phyloP scores from a whole-genome alignment of 2,113 vertebrate species.

The Corythoichthys intestinalis region DNA sequence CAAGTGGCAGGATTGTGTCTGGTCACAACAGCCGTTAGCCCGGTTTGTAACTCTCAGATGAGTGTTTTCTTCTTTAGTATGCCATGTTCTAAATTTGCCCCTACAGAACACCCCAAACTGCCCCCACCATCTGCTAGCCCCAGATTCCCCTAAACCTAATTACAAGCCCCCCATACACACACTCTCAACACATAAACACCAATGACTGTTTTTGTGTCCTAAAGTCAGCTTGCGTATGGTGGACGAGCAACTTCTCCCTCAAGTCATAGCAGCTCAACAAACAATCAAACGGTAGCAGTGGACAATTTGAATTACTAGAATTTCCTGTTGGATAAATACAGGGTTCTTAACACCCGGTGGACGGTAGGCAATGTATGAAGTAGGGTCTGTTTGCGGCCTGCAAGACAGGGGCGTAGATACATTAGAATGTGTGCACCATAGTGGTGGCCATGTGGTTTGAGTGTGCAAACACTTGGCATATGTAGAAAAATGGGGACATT shows the following conservation, averaged over 20 bases:
- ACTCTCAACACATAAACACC: constrained; percentile 12
- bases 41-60: neutral
- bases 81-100: constrained; percentile 43
- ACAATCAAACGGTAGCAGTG: constrained; percentile 28
- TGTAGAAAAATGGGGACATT: constrained; percentile 8
- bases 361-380: constrained; percentile 40
- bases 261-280: constrained; percentile 27
- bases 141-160: constrained; percentile 47
- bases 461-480: constrained; percentile 17
- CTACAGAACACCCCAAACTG: constrained; percentile 13
- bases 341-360: constrained; percentile 6
- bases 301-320: constrained; percentile 25
- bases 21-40: neutral
- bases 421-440: too few relatives aligned
- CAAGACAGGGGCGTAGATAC: too few relatives aligned
- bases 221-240: constrained; percentile 32
- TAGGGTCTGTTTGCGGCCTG: neutral
- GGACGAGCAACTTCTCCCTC: constrained; percentile 20
- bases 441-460: too few relatives aligned
- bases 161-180: constrained; percentile 20
- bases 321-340: constrained; percentile 43
- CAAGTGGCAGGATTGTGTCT: too few relatives aligned
- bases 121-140: constrained; percentile 23
- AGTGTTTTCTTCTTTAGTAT: constrained; percentile 15
- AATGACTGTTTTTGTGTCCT: constrained; percentile 38